These are phyloP conservation scores for Alaudala cheleensis DNA, from an alignment of 2,113 vertebrate genomes.

Conservation along the genomic window DNA sequence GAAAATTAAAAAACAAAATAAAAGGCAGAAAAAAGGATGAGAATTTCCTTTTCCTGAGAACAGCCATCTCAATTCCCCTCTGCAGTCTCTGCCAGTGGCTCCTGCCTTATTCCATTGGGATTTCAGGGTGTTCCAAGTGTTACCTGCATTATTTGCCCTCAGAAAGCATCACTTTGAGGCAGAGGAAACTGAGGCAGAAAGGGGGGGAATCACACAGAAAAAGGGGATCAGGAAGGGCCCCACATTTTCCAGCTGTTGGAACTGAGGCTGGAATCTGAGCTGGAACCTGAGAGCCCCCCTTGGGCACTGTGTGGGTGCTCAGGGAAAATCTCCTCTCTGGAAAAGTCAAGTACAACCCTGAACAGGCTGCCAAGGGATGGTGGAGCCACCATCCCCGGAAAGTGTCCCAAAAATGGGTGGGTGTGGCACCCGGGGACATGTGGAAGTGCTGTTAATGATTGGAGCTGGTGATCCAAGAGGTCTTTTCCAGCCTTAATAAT, in stretches of 20 bases:
- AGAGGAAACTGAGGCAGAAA: background rate
- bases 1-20: fast-evolving
- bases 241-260: background rate
- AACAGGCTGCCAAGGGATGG: too few species aligned
- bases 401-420: background rate
- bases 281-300: background rate
- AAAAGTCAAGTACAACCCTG: background rate
- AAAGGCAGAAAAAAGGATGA: too few species aligned
- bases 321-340: background rate
- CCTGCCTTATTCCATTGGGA: fast-evolving
- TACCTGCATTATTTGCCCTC: background rate
- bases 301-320: background rate
- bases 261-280: background rate
- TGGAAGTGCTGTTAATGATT: background rate
- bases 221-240: background rate
- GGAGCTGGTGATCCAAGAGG: background rate
- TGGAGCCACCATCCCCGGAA: background rate
- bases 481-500: background rate
- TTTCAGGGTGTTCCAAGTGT: background rate
- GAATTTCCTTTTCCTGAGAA: fast-evolving
- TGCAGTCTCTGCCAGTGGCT: background rate
- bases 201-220: fast-evolving
- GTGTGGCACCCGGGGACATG: background rate
- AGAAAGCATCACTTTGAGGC: background rate
- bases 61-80: background rate